Conservation (phyloP, 2,113 vertebrate species). For the Trogon surrucura region DNA sequence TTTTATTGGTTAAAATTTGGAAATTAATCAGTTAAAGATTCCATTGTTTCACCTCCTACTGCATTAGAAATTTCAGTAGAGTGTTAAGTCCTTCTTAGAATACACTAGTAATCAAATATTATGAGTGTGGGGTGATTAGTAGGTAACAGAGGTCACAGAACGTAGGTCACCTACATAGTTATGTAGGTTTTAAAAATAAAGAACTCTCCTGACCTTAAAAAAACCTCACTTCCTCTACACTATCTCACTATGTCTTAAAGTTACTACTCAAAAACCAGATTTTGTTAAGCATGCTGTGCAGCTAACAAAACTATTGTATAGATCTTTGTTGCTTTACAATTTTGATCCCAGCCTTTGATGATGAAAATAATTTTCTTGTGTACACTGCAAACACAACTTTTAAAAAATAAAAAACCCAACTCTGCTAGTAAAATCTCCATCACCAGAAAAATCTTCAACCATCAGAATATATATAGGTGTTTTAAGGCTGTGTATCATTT, state of each 20-base stretch:
- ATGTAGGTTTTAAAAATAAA: not conserved
- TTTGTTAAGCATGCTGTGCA: not conserved
- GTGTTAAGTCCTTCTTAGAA: not conserved
- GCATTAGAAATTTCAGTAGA: not conserved
- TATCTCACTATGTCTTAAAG: not conserved
- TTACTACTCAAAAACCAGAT: not conserved
- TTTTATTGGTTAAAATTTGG: not conserved
- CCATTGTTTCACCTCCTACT: not conserved
- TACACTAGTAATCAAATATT: not conserved
- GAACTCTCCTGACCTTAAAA: not conserved
- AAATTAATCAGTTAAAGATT: not conserved
- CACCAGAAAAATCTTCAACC: too few relatives aligned
- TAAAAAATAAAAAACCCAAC: not conserved
- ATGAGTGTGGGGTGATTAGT: not conserved
- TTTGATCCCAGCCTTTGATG: conserved; percentile 1
- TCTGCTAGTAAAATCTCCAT: not conserved
- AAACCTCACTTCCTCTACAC: not conserved
- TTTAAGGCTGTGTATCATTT: not conserved
- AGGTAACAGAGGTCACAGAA: not conserved
- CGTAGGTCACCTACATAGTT: not conserved
- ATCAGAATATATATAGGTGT: not conserved
- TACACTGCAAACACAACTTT: not conserved
- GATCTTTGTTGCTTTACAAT: not conserved
- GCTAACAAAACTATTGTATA: not conserved
- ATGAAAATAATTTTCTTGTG: not conserved